Evolutionary conservation across 2,797 vertebrate genomes (phyloP).

Genomic region (Epinephelus awoara): DNA sequence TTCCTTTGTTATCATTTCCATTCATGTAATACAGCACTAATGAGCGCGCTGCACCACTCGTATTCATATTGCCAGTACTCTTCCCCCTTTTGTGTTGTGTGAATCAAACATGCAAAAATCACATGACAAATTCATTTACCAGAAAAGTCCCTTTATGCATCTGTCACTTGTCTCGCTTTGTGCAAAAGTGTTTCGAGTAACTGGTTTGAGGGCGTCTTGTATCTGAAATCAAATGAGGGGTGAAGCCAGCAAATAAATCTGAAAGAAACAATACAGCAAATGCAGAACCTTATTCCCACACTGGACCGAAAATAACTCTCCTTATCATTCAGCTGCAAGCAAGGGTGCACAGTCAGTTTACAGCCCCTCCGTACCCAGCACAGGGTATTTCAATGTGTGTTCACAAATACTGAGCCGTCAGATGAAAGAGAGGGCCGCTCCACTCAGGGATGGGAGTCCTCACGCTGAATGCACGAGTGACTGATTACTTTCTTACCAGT

Average conservation of each 20-base stretch:
- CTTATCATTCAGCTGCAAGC: conserved; percentile 73
- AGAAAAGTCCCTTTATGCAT: conserved; percentile 69
- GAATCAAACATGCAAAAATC: conserved; percentile 65
- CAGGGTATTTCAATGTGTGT: conserved; percentile 71
- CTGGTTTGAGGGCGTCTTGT: conserved; percentile 48
- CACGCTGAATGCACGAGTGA: conserved; percentile 77
- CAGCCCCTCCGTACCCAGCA: conserved; percentile 60
- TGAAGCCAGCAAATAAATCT: conserved; percentile 57
- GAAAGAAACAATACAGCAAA: conserved; percentile 49
- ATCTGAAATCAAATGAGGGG: conserved; percentile 61
- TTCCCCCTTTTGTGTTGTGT: conserved; percentile 43
- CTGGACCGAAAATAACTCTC: conserved; percentile 75
- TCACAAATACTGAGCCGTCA: conserved; percentile 78
- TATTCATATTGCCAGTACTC: conserved; percentile 34
- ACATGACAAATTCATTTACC: conserved; percentile 61
- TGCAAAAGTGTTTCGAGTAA: conserved; percentile 50
- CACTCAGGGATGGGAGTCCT: conserved; percentile 73
- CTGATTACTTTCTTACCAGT: conserved; percentile 79
- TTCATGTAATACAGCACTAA: conserved; percentile 61
- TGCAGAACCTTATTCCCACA: conserved; percentile 70
- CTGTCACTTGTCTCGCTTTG: conserved; percentile 66
- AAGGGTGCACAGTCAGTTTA: conserved; percentile 65
- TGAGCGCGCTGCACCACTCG: conserved; percentile 37
- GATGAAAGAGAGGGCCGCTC: conserved; percentile 76
- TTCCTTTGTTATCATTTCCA: conserved; percentile 63